Percentiles rank a stretch among this genome's conserved stretches.
Conservation (phyloP, 2,888 invertebrate genomes). For the Platycnemis pennipes region DNA sequence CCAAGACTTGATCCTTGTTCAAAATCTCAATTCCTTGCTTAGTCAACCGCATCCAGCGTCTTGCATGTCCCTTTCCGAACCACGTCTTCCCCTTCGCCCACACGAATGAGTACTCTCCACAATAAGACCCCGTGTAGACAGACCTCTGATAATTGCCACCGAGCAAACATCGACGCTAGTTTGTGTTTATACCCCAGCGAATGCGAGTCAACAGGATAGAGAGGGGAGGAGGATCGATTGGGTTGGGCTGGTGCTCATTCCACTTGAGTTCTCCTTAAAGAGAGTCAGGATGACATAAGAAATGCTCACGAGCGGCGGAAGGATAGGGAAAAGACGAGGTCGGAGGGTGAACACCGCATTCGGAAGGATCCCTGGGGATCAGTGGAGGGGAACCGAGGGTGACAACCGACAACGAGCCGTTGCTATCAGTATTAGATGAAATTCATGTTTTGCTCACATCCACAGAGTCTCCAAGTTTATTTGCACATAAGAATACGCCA, state of each 20-base stretch:
- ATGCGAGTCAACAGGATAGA: constrained; percentile 64
- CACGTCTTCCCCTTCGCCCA: neutral
- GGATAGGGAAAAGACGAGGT: neutral
- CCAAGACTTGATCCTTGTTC: constrained; percentile 12
- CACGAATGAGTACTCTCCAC: constrained; percentile 25
- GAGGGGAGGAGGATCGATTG: neutral
- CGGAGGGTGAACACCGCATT: neutral
- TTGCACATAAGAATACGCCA: too few species aligned
- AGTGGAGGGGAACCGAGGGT: too few species aligned
- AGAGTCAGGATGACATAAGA: constrained; percentile 22
- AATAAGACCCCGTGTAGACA: constrained; percentile 64
- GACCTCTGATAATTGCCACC: constrained; percentile 63
- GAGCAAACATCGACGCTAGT: constrained; percentile 57
- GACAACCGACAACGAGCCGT: neutral
- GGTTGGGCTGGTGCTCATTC: constrained; percentile 14
- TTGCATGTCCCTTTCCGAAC: neutral
- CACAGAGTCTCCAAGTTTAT: too few species aligned
- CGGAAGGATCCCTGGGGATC: neutral
- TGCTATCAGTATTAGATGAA: neutral
- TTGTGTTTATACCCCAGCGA: constrained; percentile 57
- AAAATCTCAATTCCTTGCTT: constrained; percentile 30
- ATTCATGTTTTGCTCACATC: too few species aligned
- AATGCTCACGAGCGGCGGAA: neutral
- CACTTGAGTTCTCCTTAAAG: constrained; percentile 58
- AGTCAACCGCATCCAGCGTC: constrained; percentile 41